Percentiles rank a stretch among this genome's conserved stretches.
phyloP scores from a whole-genome alignment of 2,888 invertebrate genomes.

The Acleris cristana region DNA sequence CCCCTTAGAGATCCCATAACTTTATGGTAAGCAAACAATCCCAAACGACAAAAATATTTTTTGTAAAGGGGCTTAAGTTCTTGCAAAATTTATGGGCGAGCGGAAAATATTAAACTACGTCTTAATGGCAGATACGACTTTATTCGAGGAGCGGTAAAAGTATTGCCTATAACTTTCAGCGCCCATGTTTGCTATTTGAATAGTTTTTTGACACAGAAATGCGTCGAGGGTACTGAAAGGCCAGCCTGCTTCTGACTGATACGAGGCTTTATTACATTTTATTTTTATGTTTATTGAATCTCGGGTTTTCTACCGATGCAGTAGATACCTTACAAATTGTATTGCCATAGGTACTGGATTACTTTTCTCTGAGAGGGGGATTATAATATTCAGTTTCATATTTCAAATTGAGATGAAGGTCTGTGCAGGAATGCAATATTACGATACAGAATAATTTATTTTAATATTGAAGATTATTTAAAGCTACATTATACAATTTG shows the following conservation, averaged over 20 bases:
- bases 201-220: too few relatives aligned
- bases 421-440: too few relatives aligned
- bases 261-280: conserved; percentile 70
- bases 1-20: conserved; percentile 22
- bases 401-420: too few relatives aligned
- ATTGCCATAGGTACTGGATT: conserved; percentile 23
- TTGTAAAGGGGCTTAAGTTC: neutral
- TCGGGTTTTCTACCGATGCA: conserved; percentile 38
- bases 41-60: conserved; percentile 13
- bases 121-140: conserved; percentile 25
- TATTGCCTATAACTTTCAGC: conserved; percentile 45
- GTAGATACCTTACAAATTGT: conserved; percentile 22
- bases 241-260: conserved; percentile 65
- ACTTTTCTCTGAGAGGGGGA: conserved; percentile 4
- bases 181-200: too few relatives aligned
- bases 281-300: conserved; percentile 71
- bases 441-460: too few relatives aligned
- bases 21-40: conserved; percentile 8
- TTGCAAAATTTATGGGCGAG: conserved; percentile 18
- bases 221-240: too few relatives aligned
- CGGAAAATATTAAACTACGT: conserved; percentile 24
- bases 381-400: conserved; percentile 1
- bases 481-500: too few relatives aligned
- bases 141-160: conserved; percentile 41
- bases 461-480: too few relatives aligned